Conservation (phyloP, 2,797 vertebrate genomes). For the Onychomys torridus region DNA sequence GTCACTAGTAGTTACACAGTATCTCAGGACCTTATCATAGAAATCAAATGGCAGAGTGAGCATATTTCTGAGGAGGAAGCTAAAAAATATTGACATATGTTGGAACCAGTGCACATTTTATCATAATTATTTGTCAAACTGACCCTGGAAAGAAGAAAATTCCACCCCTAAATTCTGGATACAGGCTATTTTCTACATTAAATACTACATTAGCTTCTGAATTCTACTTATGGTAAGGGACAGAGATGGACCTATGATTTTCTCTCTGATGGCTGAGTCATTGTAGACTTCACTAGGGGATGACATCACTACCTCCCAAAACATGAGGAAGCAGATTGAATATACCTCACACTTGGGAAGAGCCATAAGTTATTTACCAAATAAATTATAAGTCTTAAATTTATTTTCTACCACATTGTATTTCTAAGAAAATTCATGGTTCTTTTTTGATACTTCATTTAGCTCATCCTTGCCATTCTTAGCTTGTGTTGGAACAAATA, state of each 20-base stretch:
- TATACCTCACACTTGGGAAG: not conserved
- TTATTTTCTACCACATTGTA: not conserved
- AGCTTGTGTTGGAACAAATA: slow-evolving; percentile 1
- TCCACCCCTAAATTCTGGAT: no score
- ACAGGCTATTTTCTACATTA: not conserved
- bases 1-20: not conserved
- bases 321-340: not conserved
- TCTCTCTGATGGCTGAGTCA: not conserved
- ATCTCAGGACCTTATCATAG: not conserved
- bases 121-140: not conserved
- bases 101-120: no score
- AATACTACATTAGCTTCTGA: not conserved
- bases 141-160: not conserved
- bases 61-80: not conserved
- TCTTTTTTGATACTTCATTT: not conserved
- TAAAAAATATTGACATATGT: not conserved
- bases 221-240: not conserved
- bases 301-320: not conserved
- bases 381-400: not conserved
- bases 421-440: not conserved
- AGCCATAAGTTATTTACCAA: not conserved
- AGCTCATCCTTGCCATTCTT: not conserved
- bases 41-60: not conserved
- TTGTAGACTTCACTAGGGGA: not conserved
- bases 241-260: not conserved